Percentiles rank a stretch among this genome's conserved stretches.
Evolutionary conservation across 1,140 invertebrate species (phyloP).

Genomic region (Riptortus pedestris): DNA sequence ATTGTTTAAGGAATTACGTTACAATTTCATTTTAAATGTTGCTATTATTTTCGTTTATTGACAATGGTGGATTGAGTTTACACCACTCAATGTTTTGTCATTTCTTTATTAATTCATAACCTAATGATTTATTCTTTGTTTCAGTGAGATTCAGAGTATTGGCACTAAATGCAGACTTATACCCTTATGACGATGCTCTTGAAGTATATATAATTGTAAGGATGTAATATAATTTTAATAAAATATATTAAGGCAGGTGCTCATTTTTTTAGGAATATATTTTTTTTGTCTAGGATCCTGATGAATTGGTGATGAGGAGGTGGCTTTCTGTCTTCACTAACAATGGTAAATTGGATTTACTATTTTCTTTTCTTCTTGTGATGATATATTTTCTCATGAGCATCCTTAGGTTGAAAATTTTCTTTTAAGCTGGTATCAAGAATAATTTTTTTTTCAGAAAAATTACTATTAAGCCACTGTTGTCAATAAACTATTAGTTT

Average conservation of each 20-base stretch:
- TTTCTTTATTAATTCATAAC: no score
- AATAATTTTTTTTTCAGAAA: background rate
- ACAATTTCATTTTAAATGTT: no score
- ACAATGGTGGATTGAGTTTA: no score
- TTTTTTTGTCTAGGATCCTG: constrained; percentile 38
- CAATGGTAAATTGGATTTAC: constrained; percentile 39
- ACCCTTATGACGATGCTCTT: constrained; percentile 42
- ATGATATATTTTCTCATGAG: background rate
- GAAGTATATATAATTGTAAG: constrained; percentile 42
- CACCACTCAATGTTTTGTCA: no score
- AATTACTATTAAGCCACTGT: background rate
- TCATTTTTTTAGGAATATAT: no score
- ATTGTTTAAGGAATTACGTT: no score
- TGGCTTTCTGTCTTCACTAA: constrained; percentile 42
- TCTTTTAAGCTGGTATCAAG: background rate
- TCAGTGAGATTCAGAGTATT: constrained; percentile 41
- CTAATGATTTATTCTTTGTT: no score
- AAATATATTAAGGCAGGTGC: no score
- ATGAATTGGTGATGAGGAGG: constrained; percentile 41
- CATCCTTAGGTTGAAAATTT: background rate
- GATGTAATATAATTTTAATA: background rate
- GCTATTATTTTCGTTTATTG: no score
- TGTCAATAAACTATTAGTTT: background rate
- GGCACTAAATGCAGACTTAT: constrained; percentile 39
- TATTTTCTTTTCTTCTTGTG: constrained; percentile 16